These are phyloP conservation scores for Marmota flaviventris DNA, from an alignment of 2,113 vertebrate genomes.

Conservation along the genomic window DNA sequence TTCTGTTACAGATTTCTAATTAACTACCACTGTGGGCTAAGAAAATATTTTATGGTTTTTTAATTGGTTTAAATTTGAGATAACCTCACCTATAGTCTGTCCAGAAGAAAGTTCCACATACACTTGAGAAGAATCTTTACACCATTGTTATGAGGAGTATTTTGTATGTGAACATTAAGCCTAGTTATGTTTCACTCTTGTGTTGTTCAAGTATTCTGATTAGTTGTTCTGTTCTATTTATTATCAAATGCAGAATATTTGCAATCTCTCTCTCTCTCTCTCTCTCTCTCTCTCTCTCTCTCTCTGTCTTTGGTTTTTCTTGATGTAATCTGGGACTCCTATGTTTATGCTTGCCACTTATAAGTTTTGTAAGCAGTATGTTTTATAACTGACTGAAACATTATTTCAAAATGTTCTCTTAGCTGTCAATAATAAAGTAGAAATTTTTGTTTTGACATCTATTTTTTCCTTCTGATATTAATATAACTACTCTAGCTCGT, in stretches of 20 bases:
- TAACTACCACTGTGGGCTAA: neutral
- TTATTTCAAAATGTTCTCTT: neutral
- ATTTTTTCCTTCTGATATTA: neutral
- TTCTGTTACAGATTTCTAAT: neutral
- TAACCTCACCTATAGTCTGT: neutral
- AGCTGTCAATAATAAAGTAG: neutral
- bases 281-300: neutral
- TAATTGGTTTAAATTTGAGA: neutral
- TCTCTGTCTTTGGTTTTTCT: neutral
- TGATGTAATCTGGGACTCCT: neutral
- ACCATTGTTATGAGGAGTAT: accelerated
- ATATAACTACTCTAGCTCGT: too few relatives aligned
- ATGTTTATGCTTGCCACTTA: neutral
- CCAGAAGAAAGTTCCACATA: neutral
- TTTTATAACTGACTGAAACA: neutral
- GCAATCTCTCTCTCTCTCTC: too few relatives aligned
- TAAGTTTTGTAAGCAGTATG: neutral
- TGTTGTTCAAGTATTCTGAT: neutral
- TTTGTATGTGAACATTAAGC: neutral
- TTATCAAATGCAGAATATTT: neutral
- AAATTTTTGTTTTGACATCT: neutral
- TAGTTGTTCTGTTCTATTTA: neutral
- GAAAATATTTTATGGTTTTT: neutral
- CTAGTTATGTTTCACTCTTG: neutral
- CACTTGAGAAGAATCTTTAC: neutral